Evolutionary conservation across 2,797 vertebrate species (phyloP).

Genomic region (Argentina silus): DNA sequence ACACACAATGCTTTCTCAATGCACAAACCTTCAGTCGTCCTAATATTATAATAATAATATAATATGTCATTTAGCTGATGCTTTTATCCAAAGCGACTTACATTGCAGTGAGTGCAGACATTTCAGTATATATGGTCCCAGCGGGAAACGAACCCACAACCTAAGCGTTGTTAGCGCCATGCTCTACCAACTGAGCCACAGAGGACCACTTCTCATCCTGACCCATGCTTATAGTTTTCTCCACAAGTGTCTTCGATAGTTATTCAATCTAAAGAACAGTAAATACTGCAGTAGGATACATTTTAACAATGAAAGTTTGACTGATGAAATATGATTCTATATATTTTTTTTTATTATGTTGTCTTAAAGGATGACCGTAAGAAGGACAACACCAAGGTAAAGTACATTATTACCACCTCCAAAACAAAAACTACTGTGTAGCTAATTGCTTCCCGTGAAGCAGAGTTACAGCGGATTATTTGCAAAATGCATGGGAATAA

Average conservation of each 20-base stretch:
- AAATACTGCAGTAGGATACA: not conserved
- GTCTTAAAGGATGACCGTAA: constrained; percentile 75
- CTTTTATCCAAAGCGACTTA: no score
- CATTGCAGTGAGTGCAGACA: no score
- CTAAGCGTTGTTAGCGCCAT: no score
- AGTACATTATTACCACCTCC: not conserved
- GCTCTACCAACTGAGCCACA: no score
- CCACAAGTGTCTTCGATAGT: not conserved
- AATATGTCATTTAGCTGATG: no score
- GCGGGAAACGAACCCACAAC: no score
- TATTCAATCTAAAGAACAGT: not conserved
- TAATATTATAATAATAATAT: no score
- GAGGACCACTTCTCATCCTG: no score
- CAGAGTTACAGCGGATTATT: no score
- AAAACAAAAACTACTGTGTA: not conserved
- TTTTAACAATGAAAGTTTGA: not conserved
- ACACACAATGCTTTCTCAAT: not conserved
- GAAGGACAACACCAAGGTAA: constrained; percentile 68
- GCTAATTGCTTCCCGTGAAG: not conserved
- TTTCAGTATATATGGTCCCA: no score
- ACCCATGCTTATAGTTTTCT: not conserved
- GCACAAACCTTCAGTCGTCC: not conserved
- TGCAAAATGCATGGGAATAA: no score
- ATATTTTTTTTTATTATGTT: constrained; percentile 25
- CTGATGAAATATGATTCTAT: not conserved